A percentile compares a stretch with the other conserved stretches of the same genome.
These are phyloP conservation scores for Pseudochirops corinnae DNA, from an alignment of 2,797 vertebrate species.

Conservation along the genomic window DNA sequence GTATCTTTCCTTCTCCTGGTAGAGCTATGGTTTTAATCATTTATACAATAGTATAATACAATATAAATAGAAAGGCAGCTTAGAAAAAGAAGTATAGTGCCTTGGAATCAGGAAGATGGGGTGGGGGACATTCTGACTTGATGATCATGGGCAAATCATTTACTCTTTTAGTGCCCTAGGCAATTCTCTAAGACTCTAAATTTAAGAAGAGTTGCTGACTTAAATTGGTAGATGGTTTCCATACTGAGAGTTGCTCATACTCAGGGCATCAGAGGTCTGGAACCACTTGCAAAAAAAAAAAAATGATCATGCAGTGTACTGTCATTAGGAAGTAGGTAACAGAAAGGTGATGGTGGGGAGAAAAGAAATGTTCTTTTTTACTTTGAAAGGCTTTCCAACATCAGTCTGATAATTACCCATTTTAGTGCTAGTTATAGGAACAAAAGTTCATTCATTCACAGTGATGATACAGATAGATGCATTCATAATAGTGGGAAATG, in stretches of 20 bases:
- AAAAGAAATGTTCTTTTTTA: neutral
- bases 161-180: neutral
- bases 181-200: neutral
- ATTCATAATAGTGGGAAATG: slow-evolving; percentile 6
- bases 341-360: slow-evolving; percentile 40
- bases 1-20: neutral
- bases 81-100: neutral
- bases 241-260: neutral
- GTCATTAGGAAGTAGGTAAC: slow-evolving; percentile 16
- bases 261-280: neutral
- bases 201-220: neutral
- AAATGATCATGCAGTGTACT: neutral
- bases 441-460: slow-evolving; percentile 33
- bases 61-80: neutral
- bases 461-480: slow-evolving; percentile 6
- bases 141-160: neutral
- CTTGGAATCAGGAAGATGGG: neutral
- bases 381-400: slow-evolving; percentile 23
- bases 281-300: neutral
- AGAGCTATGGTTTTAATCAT: neutral
- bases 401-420: slow-evolving; percentile 26
- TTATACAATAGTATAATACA: neutral
- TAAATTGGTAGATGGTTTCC: neutral
- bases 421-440: slow-evolving; percentile 43
- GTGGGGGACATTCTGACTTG: neutral